Conservation (phyloP, 2,113 vertebrate genomes). For the chimpanzee (Pan troglodytes) region DNA sequence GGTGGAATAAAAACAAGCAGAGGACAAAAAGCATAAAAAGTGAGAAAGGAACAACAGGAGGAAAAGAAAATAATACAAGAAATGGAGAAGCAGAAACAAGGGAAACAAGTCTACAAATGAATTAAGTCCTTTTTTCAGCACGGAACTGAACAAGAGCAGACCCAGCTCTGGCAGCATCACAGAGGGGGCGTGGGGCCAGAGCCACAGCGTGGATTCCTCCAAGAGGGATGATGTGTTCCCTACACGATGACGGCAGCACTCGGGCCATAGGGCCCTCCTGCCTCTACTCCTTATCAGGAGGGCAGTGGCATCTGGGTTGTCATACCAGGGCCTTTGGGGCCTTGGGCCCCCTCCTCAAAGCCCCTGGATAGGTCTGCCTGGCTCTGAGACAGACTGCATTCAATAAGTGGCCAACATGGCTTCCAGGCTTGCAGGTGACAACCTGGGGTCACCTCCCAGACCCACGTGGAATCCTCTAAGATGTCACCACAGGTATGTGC, state of each 20-base stretch:
- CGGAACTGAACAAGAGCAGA: slow-evolving; percentile 74
- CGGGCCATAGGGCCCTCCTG: neutral
- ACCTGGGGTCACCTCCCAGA: neutral
- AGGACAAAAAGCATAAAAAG: slow-evolving; percentile 85
- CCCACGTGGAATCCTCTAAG: neutral
- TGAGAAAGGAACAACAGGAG: slow-evolving; percentile 84
- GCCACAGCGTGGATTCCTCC: neutral
- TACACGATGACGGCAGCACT: neutral
- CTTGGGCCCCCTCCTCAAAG: neutral
- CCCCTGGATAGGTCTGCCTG: neutral
- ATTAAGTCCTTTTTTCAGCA: slow-evolving; percentile 80
- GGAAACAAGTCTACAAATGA: slow-evolving; percentile 84
- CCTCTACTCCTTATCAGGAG: neutral
- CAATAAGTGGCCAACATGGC: neutral
- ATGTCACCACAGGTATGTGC: neutral
- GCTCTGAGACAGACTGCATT: neutral
- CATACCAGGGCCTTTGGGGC: neutral
- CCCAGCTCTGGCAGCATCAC: slow-evolving; percentile 26
- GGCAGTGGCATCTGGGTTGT: neutral
- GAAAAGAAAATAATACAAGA: slow-evolving; percentile 83
- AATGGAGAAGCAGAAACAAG: slow-evolving; percentile 86
- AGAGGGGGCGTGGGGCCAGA: neutral
- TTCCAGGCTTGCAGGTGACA: neutral
- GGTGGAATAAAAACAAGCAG: slow-evolving; percentile 86
- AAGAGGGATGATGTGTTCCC: neutral